Evolutionary conservation across 1,140 invertebrate genomes (phyloP), one percentile per base, ranked within the genome.

Genomic region (Hormaphis cornu): DNA sequence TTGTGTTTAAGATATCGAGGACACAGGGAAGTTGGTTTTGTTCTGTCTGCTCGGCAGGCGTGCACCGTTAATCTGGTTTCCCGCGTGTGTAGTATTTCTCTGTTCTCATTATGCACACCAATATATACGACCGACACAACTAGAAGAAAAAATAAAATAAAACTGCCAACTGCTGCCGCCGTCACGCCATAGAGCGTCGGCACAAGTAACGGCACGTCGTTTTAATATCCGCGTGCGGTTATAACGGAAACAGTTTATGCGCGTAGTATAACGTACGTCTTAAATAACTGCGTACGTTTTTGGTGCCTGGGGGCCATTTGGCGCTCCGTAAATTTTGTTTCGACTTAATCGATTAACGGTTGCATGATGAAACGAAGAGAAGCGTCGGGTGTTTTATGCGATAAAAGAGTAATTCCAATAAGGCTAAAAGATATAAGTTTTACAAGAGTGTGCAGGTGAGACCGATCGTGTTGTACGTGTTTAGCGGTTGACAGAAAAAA

Each of bases 41-140:
- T 58, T 58, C 28, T 58, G 40, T 61, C 9, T 18, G 5, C 40
- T 26, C 12, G 20, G 7, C 35, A 12, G 35, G 18, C 26, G 16
- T 66, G 59, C 61, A 66, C 61, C 61, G 61, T 66, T 66, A 66
- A 66, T 66, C 61, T 66, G 61, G 28, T 66, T 66, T 66, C 12
- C 12, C 20, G n/a, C 16, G 12, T 37, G 14, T 58, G 12, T 5
- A 5, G 22, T 22, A 48, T 48, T 20, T 24, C 10, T 20, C 42
- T 42, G 6, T 26, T 58, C 54, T 37, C 61, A 66, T 66, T 66
- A 66, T 66, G 44, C 61, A 48, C 50, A 66, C 24, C 50, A 52
- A 42, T 59, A 18, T 63, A 44, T 48, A 66, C 44, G 1, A 66
- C 61, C 44, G 40, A 14, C 58, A 63, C 42, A 40, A 63, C 58